Conservation (phyloP, 2,113 vertebrate genomes). For the Otolemur garnettii region DNA sequence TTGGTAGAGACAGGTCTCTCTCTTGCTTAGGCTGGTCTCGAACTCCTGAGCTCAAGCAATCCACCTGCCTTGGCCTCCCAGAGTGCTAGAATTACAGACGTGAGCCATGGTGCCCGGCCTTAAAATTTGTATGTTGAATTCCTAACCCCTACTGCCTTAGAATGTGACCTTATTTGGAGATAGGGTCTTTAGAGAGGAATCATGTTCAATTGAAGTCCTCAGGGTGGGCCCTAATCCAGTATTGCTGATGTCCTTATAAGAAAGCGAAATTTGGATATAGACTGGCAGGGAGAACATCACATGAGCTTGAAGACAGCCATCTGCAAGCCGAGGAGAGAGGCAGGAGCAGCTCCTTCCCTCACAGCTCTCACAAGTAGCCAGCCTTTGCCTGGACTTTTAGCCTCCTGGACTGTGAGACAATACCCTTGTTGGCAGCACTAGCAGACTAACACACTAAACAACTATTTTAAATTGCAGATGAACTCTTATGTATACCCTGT, state of each 20-base stretch:
- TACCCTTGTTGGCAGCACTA: background rate
- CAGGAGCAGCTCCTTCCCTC: background rate
- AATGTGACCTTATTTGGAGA: background rate
- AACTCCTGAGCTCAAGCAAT: too few relatives aligned
- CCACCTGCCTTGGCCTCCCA: too few relatives aligned
- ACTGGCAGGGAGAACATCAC: accelerated
- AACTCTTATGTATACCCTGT: too few relatives aligned
- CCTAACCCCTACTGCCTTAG: background rate
- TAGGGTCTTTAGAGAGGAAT: background rate
- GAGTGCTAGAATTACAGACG: too few relatives aligned
- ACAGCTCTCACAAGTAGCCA: background rate
- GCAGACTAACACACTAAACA: background rate
- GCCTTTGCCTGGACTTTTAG: background rate
- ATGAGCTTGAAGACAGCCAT: background rate
- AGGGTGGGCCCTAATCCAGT: background rate
- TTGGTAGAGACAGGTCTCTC: too few relatives aligned
- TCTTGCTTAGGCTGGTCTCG: too few relatives aligned
- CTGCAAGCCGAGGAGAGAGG: background rate
- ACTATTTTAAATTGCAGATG: too few relatives aligned
- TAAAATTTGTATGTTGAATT: background rate
- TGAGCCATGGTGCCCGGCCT: too few relatives aligned
- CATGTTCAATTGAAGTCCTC: background rate
- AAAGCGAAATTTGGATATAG: background rate
- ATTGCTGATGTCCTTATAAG: background rate
- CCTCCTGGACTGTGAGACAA: background rate